Percentiles rank a stretch among this genome's conserved stretches.
Conservation (phyloP, 2,888 invertebrate genomes). For the Chirona hameri region DNA sequence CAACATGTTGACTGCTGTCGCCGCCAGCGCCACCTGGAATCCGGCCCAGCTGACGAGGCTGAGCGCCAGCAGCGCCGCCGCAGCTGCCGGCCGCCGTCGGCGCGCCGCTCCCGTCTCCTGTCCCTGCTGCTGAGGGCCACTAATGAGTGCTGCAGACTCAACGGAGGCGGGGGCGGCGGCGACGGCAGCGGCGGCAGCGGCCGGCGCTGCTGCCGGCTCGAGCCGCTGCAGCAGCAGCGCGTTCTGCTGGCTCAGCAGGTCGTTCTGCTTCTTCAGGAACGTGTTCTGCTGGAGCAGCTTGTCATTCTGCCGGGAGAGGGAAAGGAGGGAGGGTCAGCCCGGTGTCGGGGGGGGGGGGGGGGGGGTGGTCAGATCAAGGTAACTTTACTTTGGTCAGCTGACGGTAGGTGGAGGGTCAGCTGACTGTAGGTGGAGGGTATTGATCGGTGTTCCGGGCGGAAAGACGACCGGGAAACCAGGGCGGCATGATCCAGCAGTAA, state of each 20-base stretch:
- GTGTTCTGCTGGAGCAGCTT: slow-evolving; percentile 3
- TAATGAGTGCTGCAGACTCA: slow-evolving; percentile 30
- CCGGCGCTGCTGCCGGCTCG: no score
- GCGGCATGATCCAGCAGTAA: no score
- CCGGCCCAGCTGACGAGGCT: slow-evolving; percentile 25
- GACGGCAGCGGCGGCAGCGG: neutral
- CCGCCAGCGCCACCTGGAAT: slow-evolving; percentile 10
- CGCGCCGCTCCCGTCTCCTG: neutral
- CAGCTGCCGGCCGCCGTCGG: no score
- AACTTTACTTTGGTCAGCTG: no score
- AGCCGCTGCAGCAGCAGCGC: neutral
- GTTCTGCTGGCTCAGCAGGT: slow-evolving; percentile 6
- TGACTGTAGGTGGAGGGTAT: no score
- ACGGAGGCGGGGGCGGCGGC: neutral
- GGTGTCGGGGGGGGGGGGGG: no score
- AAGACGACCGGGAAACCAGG: no score
- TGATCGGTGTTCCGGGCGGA: no score
- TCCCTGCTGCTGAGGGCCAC: slow-evolving; percentile 30
- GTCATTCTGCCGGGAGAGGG: neutral
- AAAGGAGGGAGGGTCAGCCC: neutral
- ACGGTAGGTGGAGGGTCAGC: no score
- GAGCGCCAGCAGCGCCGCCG: slow-evolving; percentile 9
- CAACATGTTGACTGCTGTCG: neutral
- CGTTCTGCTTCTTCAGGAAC: neutral
- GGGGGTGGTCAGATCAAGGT: no score